Evolutionary conservation across 2,113 vertebrate species (phyloP), one percentile per base, ranked within the genome.

Genomic region (Heptranchias perlo): DNA sequence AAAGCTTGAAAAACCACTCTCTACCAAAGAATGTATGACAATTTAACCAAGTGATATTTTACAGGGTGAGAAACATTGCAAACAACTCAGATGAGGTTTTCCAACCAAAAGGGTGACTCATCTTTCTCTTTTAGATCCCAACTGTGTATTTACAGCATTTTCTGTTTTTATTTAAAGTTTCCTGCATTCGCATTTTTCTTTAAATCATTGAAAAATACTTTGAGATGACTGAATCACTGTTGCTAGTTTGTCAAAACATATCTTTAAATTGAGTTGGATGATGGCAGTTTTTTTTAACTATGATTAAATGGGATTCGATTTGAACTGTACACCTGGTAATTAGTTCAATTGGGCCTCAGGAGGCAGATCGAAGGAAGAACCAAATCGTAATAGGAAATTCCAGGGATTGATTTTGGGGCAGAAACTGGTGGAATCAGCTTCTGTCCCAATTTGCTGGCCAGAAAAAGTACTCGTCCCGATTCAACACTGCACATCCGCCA

Each of bases 21-120:
- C 94, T 95, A 25, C 21, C 21, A 4, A 52, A 39, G 13, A 49
- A 18, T 49, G 21, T 49, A 11, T 49, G 93, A 94, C 39, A 67
- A 73, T 16, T 95, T 95, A 62, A 69, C 65, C 39, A 69, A 95
- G 62, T 47, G 61, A 49, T 95, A 95, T 35, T 95, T 95, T n/a
- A 28, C 23, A 49, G 39, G 35, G 35, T 21, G 58, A 62, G 54
- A 39, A 39, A 62, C 58, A 44, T 21, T 39, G 54, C 58, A 62
- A 62, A 92, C 54, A n/a, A 39, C 35, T 93, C 89, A 64, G 54
- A n/a, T 92, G 89, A 23, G 35, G 35, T 62, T 93, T 93, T 23
- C 10, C n/a, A 39, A 21, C n/a, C 21, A 2, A 62, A 93, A 64
- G 7, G 5, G 13, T 64, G 58, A 93, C 89, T 93, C 16, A 93